These are phyloP conservation scores for Mystacides longicornis DNA, from an alignment of 2,888 invertebrate species.

Conservation along the genomic window DNA sequence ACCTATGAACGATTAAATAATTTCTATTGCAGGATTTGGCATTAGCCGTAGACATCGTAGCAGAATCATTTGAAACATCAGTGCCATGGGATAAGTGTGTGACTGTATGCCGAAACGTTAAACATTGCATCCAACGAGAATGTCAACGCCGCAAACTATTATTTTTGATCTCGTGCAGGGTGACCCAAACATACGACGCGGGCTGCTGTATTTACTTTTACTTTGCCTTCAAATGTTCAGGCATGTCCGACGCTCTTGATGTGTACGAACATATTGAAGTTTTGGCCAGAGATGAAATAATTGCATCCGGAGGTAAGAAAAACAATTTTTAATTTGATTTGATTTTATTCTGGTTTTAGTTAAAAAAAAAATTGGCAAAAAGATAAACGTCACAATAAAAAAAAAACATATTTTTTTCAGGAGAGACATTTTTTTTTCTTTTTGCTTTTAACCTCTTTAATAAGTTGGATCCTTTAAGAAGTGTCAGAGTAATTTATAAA, in stretches of 20 bases:
- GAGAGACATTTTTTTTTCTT: too few species aligned
- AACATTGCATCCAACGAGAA: constrained; percentile 63
- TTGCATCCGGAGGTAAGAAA: constrained; percentile 71
- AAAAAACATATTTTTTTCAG: too few species aligned
- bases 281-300: constrained; percentile 83
- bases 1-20: background rate
- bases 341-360: too few species aligned
- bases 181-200: constrained; percentile 95
- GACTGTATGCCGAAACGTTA: constrained; percentile 82
- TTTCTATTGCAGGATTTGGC: constrained; percentile 70
- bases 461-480: too few species aligned
- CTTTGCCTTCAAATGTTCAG: constrained; percentile 71
- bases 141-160: constrained; percentile 52
- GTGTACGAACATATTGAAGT: constrained; percentile 84
- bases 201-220: constrained; percentile 96
- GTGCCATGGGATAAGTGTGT: constrained; percentile 92
- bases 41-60: constrained; percentile 77
- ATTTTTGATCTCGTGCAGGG: constrained; percentile 68
- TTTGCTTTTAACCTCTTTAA: too few species aligned
- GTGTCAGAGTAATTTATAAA: too few species aligned
- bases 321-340: too few species aligned
- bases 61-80: constrained; percentile 98
- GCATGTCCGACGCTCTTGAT: constrained; percentile 60
- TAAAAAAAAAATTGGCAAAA: too few species aligned
- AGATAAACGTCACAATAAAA: too few species aligned